These are phyloP conservation scores for Andrena camellia DNA, from an alignment of 2,888 invertebrate species.

Conservation along the genomic window DNA sequence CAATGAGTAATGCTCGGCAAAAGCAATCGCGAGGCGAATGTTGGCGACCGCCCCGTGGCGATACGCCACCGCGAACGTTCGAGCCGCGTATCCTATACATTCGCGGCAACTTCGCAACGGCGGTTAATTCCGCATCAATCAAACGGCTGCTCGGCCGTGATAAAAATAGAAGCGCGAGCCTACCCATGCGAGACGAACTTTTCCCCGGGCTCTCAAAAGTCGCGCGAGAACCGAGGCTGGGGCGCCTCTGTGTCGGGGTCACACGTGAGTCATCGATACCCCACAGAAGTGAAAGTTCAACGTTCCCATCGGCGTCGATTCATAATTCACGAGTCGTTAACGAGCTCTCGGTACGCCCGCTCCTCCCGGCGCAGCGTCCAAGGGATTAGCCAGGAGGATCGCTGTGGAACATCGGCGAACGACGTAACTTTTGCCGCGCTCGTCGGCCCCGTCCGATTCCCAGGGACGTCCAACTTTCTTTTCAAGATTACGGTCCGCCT, in stretches of 20 bases:
- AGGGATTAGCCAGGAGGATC: slow-evolving; percentile 6
- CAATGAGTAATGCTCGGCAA: background rate
- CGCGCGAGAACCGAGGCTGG: background rate
- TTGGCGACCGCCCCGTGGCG: background rate
- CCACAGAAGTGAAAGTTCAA: slow-evolving; percentile 26
- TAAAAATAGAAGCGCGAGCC: slow-evolving; percentile 8
- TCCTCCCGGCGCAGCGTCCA: background rate
- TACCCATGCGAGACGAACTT: slow-evolving; percentile 1
- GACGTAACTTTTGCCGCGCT: slow-evolving; percentile 43
- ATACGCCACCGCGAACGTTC: background rate
- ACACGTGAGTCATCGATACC: background rate
- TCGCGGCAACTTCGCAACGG: slow-evolving; percentile 15
- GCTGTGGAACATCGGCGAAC: slow-evolving; percentile 18
- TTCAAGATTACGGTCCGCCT: slow-evolving; percentile 46
- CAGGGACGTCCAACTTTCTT: slow-evolving; percentile 40
- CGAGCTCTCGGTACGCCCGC: slow-evolving; percentile 2
- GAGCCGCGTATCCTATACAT: slow-evolving; percentile 5
- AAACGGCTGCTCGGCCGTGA: slow-evolving; percentile 5
- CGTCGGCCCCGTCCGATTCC: background rate
- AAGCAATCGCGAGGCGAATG: slow-evolving; percentile 3
- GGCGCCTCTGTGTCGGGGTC: background rate
- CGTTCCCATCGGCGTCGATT: slow-evolving; percentile 3
- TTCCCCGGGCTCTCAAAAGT: background rate
- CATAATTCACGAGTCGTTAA: slow-evolving; percentile 38
- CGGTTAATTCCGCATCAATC: slow-evolving; percentile 45